Conservation (phyloP, 92 coral and sea anemone species). For the Porites evermanni region DNA sequence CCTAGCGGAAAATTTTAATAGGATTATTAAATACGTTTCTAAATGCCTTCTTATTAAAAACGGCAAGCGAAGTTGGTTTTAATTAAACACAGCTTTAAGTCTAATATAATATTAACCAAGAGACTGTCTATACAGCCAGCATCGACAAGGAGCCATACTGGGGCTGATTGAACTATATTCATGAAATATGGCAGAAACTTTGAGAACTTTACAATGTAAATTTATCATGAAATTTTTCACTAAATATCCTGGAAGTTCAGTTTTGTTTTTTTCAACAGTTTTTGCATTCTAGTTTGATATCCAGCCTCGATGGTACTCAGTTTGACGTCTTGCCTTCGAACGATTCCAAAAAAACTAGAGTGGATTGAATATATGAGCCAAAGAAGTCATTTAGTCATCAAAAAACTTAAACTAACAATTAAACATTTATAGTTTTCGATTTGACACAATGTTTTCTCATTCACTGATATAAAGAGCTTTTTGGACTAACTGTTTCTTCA, state of each 20-base stretch:
- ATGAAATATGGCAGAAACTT: background rate
- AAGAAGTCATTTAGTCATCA: background rate
- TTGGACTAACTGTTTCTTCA: background rate
- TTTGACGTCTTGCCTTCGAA: background rate
- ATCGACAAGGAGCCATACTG: no score
- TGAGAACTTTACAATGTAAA: no score
- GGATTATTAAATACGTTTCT: background rate
- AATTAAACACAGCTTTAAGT: no score
- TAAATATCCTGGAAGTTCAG: no score
- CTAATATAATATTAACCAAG: no score
- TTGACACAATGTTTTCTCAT: background rate
- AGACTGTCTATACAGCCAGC: no score
- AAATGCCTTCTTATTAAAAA: background rate
- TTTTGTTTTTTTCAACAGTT: no score
- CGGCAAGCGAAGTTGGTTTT: background rate
- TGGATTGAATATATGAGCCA: background rate
- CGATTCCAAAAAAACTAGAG: no score
- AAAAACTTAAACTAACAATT: conserved; percentile 11
- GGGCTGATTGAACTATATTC: background rate
- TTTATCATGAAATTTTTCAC: no score
- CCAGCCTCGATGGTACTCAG: background rate
- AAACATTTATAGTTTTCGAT: background rate
- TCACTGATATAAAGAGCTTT: background rate
- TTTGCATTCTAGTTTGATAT: no score
- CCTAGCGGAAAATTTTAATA: background rate